A percentile compares a stretch with the other conserved stretches of the same genome.
These are phyloP conservation scores for Istiophorus platypterus DNA, from an alignment of 2,113 vertebrate genomes.

Conservation along the genomic window DNA sequence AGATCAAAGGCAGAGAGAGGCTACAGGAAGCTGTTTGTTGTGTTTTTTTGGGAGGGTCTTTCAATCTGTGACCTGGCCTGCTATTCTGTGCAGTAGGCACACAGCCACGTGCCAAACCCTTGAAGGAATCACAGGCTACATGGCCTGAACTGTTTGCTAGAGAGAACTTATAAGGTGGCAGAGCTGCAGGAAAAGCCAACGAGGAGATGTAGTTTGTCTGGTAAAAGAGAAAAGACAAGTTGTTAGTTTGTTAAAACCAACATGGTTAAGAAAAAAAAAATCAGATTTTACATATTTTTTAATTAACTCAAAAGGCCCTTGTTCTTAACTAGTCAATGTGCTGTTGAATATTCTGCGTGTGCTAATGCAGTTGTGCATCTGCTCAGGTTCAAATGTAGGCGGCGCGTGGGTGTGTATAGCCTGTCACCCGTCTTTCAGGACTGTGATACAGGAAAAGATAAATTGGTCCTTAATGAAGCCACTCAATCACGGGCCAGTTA, in stretches of 20 bases:
- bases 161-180: not conserved
- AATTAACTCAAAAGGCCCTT: not conserved
- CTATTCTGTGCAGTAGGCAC: slow-evolving; percentile 54
- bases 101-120: slow-evolving; percentile 42
- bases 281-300: slow-evolving; percentile 6
- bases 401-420: slow-evolving; percentile 63
- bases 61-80: slow-evolving; percentile 49
- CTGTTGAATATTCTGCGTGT: slow-evolving; percentile 32
- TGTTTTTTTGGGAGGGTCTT: slow-evolving; percentile 70
- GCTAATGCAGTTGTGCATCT: slow-evolving; percentile 57
- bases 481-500: slow-evolving; percentile 83
- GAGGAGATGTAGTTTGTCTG: not conserved
- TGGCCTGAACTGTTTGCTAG: slow-evolving; percentile 9
- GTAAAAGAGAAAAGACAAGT: not conserved
- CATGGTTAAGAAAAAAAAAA: not conserved
- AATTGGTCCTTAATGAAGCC: slow-evolving; percentile 80
- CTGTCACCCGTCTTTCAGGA: slow-evolving; percentile 67
- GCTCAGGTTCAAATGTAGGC: slow-evolving; percentile 49
- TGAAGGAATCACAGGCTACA: slow-evolving; percentile 31
- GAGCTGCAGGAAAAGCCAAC: slow-evolving; percentile 18
- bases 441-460: slow-evolving; percentile 73
- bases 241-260: slow-evolving; percentile 19
- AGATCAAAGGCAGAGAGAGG: slow-evolving; percentile 76
- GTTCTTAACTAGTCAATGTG: not conserved
- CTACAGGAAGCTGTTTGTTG: slow-evolving; percentile 74